Evolutionary conservation across 1,140 invertebrate genomes (phyloP).

Genomic region (Drosophila azteca): DNA sequence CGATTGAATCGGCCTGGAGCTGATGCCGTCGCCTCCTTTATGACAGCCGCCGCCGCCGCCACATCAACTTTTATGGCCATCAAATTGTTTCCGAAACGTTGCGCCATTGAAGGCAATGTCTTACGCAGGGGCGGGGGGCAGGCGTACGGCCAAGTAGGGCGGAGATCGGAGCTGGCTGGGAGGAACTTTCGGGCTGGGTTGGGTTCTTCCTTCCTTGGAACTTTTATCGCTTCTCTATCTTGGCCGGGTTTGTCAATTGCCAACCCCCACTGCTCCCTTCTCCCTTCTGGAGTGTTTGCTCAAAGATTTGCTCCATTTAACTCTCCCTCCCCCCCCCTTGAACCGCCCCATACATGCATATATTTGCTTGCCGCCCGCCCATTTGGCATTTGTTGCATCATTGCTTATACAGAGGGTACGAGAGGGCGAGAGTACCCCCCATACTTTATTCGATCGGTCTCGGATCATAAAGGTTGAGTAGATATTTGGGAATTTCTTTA

Average conservation of each 20-base stretch:
- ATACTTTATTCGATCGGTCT: too few species aligned
- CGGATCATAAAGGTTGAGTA: too few species aligned
- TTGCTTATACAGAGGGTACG: not conserved
- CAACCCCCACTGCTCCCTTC: slow-evolving; percentile 24
- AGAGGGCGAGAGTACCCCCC: too few species aligned
- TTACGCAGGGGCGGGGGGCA: not conserved
- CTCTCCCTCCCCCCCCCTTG: slow-evolving; percentile 20
- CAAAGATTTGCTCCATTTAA: slow-evolving; percentile 68
- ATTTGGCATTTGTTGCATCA: slow-evolving; percentile 1
- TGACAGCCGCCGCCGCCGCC: slow-evolving; percentile 46
- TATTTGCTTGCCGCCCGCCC: slow-evolving; percentile 16
- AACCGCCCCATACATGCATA: too few species aligned
- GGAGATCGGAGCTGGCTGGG: too few species aligned
- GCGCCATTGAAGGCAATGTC: slow-evolving; percentile 50
- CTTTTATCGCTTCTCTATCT: slow-evolving; percentile 34
- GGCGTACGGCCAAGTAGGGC: too few species aligned
- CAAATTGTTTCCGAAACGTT: slow-evolving; percentile 81
- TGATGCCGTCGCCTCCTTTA: slow-evolving; percentile 54
- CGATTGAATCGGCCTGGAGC: slow-evolving; percentile 22
- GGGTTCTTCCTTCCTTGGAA: slow-evolving; percentile 10
- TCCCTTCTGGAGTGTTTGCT: slow-evolving; percentile 29
- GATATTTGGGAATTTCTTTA: too few species aligned
- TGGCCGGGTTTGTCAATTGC: slow-evolving; percentile 65
- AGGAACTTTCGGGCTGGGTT: slow-evolving; percentile 5
- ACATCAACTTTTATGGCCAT: slow-evolving; percentile 81